Evolutionary conservation across 1,140 invertebrate species (phyloP), one percentile per base, ranked within the genome.

Genomic region (Acarapis woodi): DNA sequence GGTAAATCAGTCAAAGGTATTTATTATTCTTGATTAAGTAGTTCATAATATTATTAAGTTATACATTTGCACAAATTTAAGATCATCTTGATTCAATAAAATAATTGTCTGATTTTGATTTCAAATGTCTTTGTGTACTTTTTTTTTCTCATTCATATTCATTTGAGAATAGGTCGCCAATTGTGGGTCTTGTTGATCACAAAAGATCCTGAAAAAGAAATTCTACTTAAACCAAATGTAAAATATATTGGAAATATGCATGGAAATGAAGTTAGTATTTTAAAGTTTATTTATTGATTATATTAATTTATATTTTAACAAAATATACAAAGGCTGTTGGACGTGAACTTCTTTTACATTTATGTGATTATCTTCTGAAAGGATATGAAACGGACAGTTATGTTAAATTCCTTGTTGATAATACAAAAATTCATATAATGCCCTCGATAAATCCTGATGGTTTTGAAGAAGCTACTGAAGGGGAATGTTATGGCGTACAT

Each of bases 151-250:
- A 8, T 22, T 29, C 19, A 3, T 31, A 35, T 25, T 32, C 25
- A 31, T 49, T 47, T 28, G 20, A 26, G 3, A 21, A 32, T 44
- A 77, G 73, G 75, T 42, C 66, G 78, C 22, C 78, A 88, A 49
- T 63, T 93, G 12, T 90, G 82, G 82, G 82, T 88, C 19, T 71
- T 90, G 68, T 77, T 88, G 32, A 73, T 93, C 14, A 78, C 79
- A 0, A 68, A 70, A 26, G 82, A 70, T 28, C 80, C 71, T 1
- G 73, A 73, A 53, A 77, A 77, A 53, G 80, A 80, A 54, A 78
- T 77, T 68, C 68, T 87, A 42, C 71, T 77, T 25, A 79, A 79
- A 49, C 79, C 79, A 3, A 75, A 85, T 50, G 43, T 51, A 2
- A 49, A 48, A 40, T 51, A 52, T 33, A 40, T 52, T 4, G 50